Base-by-base conservation (phyloP, 2,113 vertebrate species). In the Coryphaenoides rupestris region DNA sequence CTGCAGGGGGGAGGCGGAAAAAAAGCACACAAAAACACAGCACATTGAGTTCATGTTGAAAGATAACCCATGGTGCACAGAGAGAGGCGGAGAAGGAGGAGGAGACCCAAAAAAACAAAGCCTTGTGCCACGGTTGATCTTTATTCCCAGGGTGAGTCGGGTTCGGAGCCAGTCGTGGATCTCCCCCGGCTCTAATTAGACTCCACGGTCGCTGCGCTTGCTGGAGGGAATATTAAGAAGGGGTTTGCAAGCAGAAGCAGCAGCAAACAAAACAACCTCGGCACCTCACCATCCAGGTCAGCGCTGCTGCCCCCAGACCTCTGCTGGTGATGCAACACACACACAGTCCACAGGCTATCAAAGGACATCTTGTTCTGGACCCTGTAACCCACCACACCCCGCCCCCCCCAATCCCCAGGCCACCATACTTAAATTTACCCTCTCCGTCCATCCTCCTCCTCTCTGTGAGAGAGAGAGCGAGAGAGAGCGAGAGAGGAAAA, bases 1-100 rank as follows among this genome's bases (percentile, higher is more conserved):
- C 97, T 98, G 69, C 68, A 84, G 85, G 73, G 63, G 21, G 80
- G 46, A 73, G 58, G 75, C 3, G 21, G 22, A 17, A 21, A 23
- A 28, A 75, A 19, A 45, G 67, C 68, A 68, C 62, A 28, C 73
- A 19, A 53, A 69, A 68, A 69, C 60, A 46, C 19, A 22, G 16
- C 76, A 64, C 24, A 26, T 3, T 26, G 3, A 6, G 3, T 26
- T 26, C 62, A 45, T 26, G 65, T 72, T 55, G 73, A 68, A 66
- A 21, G 49, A 63, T 47, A 55, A 60, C 21, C 23, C 26, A 5
- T 45, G 23, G 45, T 21, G 28, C 21, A 21, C 33, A n/a, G 9
- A 2, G 54, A 46, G 61, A 60, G 54, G n/a, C n/a, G n/a, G n/a
- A n/a, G n/a, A n/a, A n/a, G n/a, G n/a, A n/a, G n/a, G n/a, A 5